Percentiles rank a stretch among this genome's conserved stretches.
Evolutionary conservation across 2,113 vertebrate species (phyloP).

Genomic region (Lutjanus erythropterus): DNA sequence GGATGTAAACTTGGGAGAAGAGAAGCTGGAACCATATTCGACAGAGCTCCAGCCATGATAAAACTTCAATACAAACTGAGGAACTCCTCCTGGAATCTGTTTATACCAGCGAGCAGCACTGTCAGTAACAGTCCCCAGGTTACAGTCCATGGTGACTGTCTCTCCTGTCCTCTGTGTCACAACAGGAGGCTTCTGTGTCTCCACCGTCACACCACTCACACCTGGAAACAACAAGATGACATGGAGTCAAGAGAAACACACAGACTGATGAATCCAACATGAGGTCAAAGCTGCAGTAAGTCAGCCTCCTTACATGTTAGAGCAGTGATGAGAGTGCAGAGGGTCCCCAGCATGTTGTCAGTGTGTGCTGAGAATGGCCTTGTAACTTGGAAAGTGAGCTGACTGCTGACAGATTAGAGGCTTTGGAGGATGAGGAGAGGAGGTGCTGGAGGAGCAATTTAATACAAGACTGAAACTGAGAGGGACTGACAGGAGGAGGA

Average conservation of each 20-base stretch:
- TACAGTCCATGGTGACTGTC: slow-evolving; percentile 59
- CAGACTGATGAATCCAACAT: slow-evolving; percentile 42
- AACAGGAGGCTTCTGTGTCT: slow-evolving; percentile 63
- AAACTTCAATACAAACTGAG: not conserved
- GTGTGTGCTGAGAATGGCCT: slow-evolving; percentile 49
- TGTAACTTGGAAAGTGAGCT: slow-evolving; percentile 26
- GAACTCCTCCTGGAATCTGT: slow-evolving; percentile 62
- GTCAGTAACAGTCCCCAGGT: slow-evolving; percentile 20
- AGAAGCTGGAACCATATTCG: slow-evolving; percentile 66
- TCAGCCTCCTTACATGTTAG: slow-evolving; percentile 58
- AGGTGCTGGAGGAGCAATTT: slow-evolving; percentile 49
- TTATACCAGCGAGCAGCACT: slow-evolving; percentile 33
- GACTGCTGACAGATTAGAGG: slow-evolving; percentile 30
- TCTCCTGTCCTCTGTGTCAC: slow-evolving; percentile 48
- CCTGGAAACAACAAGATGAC: slow-evolving; percentile 54
- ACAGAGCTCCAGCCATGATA: not conserved
- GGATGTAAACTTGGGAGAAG: slow-evolving; percentile 54
- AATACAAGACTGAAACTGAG: slow-evolving; percentile 1
- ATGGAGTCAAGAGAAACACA: slow-evolving; percentile 33
- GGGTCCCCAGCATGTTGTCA: slow-evolving; percentile 68
- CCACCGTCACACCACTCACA: slow-evolving; percentile 54
- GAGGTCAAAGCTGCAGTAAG: slow-evolving; percentile 30
- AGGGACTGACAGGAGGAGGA: slow-evolving; percentile 28
- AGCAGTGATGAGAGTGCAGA: slow-evolving; percentile 66
- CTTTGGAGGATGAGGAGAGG: slow-evolving; percentile 48